These are phyloP conservation scores for Lonchura striata DNA, from an alignment of 2,113 vertebrate genomes.

Conservation along the genomic window DNA sequence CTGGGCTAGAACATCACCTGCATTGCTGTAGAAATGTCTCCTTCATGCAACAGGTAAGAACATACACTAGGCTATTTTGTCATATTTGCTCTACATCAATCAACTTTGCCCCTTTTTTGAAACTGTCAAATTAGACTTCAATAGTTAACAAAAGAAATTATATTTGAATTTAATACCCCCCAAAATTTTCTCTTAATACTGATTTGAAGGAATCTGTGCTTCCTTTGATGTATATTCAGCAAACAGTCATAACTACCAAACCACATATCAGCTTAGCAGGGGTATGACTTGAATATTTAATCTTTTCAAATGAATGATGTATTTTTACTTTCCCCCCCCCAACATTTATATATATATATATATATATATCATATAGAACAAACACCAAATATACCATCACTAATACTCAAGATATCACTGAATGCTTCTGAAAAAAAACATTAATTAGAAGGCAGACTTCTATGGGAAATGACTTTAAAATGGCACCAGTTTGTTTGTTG, in stretches of 20 bases:
- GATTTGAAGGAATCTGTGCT: conserved; percentile 72
- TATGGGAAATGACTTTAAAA: conserved; percentile 73
- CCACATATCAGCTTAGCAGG: conserved; percentile 73
- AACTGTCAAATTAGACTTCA: conserved; percentile 73
- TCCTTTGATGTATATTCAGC: conserved; percentile 75
- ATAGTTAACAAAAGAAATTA: conserved; percentile 52
- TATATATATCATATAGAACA: conserved; percentile 74
- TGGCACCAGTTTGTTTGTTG: conserved; percentile 61
- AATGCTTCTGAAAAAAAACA: conserved; percentile 75
- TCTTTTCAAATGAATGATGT: conserved; percentile 70
- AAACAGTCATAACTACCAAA: conserved; percentile 76
- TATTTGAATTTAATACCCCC: conserved; percentile 50
- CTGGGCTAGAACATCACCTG: conserved; percentile 89
- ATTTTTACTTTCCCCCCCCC: conserved; percentile 43
- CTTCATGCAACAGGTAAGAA: conserved; percentile 87
- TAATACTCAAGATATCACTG: conserved; percentile 79
- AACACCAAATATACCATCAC: conserved; percentile 79
- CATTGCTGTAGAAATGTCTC: conserved; percentile 83
- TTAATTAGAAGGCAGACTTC: conserved; percentile 76
- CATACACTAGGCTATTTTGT: conserved; percentile 83
- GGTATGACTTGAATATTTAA: conserved; percentile 69
- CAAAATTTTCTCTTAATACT: conserved; percentile 62
- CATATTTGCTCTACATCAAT: conserved; percentile 79
- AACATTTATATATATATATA: conserved; percentile 63
- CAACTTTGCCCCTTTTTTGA: conserved; percentile 55